Evolutionary conservation across 1,140 invertebrate species (phyloP), one percentile per base, ranked within the genome.

Genomic region (Ooceraea biroi): DNA sequence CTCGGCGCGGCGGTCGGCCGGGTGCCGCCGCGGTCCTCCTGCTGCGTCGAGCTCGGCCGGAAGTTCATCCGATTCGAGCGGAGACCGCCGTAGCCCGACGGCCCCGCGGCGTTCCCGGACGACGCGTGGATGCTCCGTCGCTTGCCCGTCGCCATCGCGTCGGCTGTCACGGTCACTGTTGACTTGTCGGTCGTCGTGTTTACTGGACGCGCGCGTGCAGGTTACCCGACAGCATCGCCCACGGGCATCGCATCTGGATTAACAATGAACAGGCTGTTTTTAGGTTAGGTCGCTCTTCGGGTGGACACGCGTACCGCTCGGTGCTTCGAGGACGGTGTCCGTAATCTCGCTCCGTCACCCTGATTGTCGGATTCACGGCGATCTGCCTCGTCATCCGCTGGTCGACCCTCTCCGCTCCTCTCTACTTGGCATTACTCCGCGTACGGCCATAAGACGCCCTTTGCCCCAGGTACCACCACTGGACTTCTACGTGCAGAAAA

Each of bases 1-100:
- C 97, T 96, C 36, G 98, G 98, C 61, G 97, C 96, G 27, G 97
- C 95, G 8, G 98, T 96, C 2, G 98, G 97, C 91, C 96, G 96
- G 2, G 96, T 97, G 65, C 96, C 96, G 92, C 94, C 96, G 77
- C 94, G 90, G 82, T 94, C 94, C 63, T 94, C 93, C 36, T 80
- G 73, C 80, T 95, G 95, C 2, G 90, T 89, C 3, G 89, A 88
- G 69, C 89, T 93, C 4, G 95, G 95, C 46, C 96, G 93, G 86
- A 96, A 96, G 90, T 96, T 96, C 74, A 95, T 85, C 14, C 90
- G 73, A n/a, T 74, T 90, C 48, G 86, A 88, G 17, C 89, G 83
- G n/a, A 84, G 30, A 30, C 88, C 91, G 52, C 60, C 50, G 5
- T n/a, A n/a, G n/a, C n/a, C 80, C 52, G 4, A 85, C 41, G 46